Base-by-base conservation (phyloP, 2,888 invertebrate species). In the Cetonia aurata region DNA sequence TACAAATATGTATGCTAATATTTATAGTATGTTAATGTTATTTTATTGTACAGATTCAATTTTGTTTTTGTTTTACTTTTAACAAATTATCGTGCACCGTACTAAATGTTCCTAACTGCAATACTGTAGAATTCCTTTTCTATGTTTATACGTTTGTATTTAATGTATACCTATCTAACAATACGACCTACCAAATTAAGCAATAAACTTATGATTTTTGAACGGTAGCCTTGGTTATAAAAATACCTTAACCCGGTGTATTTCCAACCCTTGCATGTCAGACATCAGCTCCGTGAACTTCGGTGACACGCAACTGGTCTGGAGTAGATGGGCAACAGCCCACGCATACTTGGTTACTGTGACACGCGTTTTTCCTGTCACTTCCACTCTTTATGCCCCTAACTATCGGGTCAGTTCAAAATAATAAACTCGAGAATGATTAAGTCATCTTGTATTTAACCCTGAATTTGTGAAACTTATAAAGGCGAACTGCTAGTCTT, bases 251-350 rank as follows among this genome's bases (percentile, higher is more conserved):
- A 59, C 41, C 57, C 13, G 67, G 48, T 56, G 46, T 15, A 13
- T 62, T 62, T 60, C 46, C 19, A 69, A 69, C 71, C 75, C 75
- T 79, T 73, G 79, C 79, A 79, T 79, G 78, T 77, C 74, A 73
- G 73, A 71, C 75, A 72, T 69, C 73, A 70, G 73, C 75, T 71
- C 73, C 72, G 76, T 76, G 75, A 74, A 70, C 73, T 60, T 72
- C 72, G 76, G 74, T 71, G 74, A 75, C 80, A 80, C 80, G 80
- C 80, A 80, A 80, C 76, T 73, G 73, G 74, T 73, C 75, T 74
- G 76, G 77, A 79, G 78, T 79, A 78, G 78, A 78, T 79, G 80
- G 79, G 79, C 78, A 78, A 70, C 78, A 75, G 73, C 79, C 79
- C 80, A 79, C 79, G 78, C 79, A 75, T 75, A 75, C 75, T 73